Evolutionary conservation across 2,888 invertebrate genomes (phyloP).

Genomic region (Cheilosia soror): DNA sequence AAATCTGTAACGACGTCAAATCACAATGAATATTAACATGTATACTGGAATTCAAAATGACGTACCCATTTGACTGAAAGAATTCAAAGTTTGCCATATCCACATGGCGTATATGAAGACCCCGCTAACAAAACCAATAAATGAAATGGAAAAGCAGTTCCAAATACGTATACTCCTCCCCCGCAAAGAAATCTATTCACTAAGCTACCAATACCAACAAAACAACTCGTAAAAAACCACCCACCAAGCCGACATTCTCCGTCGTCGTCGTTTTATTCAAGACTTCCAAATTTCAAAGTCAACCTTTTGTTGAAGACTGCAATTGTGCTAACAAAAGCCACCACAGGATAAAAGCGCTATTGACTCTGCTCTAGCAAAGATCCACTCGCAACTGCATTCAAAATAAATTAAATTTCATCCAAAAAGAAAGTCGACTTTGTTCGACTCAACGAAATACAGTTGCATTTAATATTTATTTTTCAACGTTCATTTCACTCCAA

Average conservation of each 20-base stretch:
- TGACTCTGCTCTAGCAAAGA: conserved; percentile 29
- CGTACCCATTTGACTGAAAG: too few species aligned
- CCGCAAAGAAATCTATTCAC: background rate
- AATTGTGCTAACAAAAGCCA: conserved; percentile 36
- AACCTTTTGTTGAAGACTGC: conserved; percentile 32
- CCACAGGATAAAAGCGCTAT: conserved; percentile 34
- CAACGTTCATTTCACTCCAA: conserved; percentile 51
- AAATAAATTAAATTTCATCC: conserved; percentile 46
- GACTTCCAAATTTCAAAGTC: conserved; percentile 26
- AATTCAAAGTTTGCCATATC: background rate
- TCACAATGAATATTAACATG: too few species aligned
- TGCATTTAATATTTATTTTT: conserved; percentile 56
- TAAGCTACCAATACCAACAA: background rate
- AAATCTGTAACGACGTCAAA: too few species aligned
- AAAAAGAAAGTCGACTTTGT: conserved; percentile 4
- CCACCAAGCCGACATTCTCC: background rate
- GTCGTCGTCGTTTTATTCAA: background rate
- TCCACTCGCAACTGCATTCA: conserved; percentile 43
- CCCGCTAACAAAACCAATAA: background rate
- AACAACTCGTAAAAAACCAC: background rate
- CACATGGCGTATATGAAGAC: background rate
- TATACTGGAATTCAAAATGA: too few species aligned
- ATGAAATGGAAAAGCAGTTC: background rate
- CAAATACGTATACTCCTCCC: background rate
- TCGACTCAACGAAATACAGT: conserved; percentile 6